Conservation (phyloP, 92 coral and sea anemone genomes). For the Parazoanthus atlanticus region DNA sequence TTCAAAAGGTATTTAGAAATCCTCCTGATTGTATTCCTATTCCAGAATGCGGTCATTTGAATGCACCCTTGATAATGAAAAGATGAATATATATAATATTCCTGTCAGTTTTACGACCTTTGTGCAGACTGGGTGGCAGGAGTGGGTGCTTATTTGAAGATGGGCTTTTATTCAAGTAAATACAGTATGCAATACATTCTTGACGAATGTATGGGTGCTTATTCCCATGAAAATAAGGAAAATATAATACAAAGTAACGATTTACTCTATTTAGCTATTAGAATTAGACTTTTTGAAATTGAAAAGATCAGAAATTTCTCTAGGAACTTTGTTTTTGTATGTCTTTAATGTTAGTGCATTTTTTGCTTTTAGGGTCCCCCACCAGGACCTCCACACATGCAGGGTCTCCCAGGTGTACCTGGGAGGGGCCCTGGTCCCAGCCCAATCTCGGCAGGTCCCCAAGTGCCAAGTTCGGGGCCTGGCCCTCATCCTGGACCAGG, state of each 20-base stretch:
- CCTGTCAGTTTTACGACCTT: neutral
- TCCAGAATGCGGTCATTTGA: too few species aligned
- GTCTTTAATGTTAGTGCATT: neutral
- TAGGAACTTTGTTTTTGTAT: neutral
- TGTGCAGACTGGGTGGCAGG: neutral
- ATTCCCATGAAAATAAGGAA: too few species aligned
- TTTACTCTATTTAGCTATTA: too few species aligned
- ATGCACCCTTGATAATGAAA: too few species aligned
- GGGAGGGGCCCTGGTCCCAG: slow-evolving; percentile 44
- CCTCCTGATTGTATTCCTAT: too few species aligned
- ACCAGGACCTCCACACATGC: slow-evolving; percentile 47
- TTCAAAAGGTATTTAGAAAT: too few species aligned
- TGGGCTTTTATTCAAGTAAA: neutral
- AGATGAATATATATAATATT: too few species aligned
- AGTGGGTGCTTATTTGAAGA: neutral
- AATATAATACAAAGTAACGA: too few species aligned
- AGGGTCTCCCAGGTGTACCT: slow-evolving; percentile 34
- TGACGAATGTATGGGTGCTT: too few species aligned
- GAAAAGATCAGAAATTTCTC: neutral
- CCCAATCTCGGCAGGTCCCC: slow-evolving; percentile 37
- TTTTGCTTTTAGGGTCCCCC: slow-evolving; percentile 11
- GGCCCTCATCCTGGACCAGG: slow-evolving; percentile 30
- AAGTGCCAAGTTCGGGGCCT: slow-evolving; percentile 40
- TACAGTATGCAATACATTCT: too few species aligned
- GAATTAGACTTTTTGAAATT: neutral